A percentile compares a stretch with the other conserved stretches of the same genome.
These are phyloP conservation scores for Bombylius major DNA, from an alignment of 2,888 invertebrate species.

Conservation along the genomic window DNA sequence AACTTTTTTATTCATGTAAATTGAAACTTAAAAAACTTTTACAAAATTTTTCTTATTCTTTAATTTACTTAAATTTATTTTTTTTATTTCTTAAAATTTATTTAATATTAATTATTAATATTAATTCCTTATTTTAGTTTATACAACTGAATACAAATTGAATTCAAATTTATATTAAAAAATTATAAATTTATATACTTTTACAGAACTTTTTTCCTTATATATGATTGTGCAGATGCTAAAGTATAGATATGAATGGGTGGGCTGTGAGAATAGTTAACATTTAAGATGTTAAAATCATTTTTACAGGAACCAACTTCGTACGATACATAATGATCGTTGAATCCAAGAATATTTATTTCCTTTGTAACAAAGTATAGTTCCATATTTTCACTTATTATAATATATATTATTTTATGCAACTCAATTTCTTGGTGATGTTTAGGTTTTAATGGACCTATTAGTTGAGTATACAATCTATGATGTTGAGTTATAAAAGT, in stretches of 20 bases:
- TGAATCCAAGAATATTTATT: constrained; percentile 1
- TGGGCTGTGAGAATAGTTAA: neutral
- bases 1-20: too few relatives aligned
- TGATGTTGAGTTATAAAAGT: neutral
- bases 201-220: neutral
- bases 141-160: too few relatives aligned
- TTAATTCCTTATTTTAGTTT: too few relatives aligned
- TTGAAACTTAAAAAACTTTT: too few relatives aligned
- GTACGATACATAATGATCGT: constrained; percentile 1
- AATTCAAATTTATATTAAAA: too few relatives aligned
- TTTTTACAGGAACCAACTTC: constrained; percentile 1
- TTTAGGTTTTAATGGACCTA: neutral
- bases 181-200: too few relatives aligned
- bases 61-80: too few relatives aligned
- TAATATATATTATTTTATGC: too few relatives aligned
- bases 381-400: too few relatives aligned
- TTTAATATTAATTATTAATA: too few relatives aligned
- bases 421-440: neutral
- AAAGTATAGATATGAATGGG: constrained; percentile 5
- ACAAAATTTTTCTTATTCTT: too few relatives aligned
- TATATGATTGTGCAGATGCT: neutral
- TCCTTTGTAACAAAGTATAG: neutral
- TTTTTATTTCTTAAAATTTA: too few relatives aligned
- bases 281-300: neutral
- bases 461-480: neutral